These are phyloP conservation scores for Meloidogyne hapla DNA, from an alignment of 1,140 invertebrate species.

Conservation along the genomic window DNA sequence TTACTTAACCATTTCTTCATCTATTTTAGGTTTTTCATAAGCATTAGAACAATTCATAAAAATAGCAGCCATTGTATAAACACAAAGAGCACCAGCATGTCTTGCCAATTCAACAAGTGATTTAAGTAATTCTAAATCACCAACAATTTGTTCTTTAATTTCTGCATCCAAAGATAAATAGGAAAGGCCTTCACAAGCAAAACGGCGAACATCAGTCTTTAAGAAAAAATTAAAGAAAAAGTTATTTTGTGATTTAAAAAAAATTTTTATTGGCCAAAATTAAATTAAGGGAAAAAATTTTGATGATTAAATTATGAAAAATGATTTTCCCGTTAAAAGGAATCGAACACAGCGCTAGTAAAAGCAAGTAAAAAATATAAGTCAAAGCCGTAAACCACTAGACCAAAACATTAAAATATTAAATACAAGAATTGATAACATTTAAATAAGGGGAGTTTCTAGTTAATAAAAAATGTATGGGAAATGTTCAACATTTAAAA, in stretches of 20 bases:
- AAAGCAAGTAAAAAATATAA: too few species aligned
- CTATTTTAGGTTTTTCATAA: conserved; percentile 93
- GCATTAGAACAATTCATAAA: conserved; percentile 95
- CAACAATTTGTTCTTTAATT: conserved; percentile 89
- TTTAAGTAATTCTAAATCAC: conserved; percentile 78
- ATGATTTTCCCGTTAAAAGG: too few species aligned
- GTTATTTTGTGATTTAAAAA: background rate
- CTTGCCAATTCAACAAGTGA: conserved; percentile 82
- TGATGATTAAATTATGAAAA: too few species aligned
- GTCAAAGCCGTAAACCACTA: too few species aligned
- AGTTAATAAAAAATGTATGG: too few species aligned
- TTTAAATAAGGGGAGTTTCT: too few species aligned
- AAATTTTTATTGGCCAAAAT: too few species aligned
- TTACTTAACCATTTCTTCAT: conserved; percentile 89
- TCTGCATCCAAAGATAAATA: conserved; percentile 96
- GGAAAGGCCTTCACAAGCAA: conserved; percentile 89
- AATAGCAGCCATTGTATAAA: conserved; percentile 66
- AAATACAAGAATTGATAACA: too few species aligned
- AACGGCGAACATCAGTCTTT: conserved; percentile 36
- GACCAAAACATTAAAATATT: too few species aligned
- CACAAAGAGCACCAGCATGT: conserved; percentile 62
- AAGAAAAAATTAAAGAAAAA: background rate
- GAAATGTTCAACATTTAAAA: too few species aligned
- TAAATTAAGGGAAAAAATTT: background rate
- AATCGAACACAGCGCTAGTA: too few species aligned